Conservation (phyloP, 2,113 vertebrate species). For the Urocitellus parryii region DNA sequence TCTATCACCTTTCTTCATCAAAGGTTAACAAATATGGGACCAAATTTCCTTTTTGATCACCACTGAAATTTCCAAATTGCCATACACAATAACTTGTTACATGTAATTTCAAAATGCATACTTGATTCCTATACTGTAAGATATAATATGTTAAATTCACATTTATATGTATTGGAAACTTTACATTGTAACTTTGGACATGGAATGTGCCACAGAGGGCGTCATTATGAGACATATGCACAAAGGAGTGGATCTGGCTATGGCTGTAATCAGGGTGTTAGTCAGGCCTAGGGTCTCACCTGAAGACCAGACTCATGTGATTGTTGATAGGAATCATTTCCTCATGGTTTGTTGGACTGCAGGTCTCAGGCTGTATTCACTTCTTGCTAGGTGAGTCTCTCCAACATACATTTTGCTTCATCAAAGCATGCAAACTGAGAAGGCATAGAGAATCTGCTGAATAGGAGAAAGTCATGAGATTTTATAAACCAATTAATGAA, state of each 20-base stretch:
- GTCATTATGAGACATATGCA: not conserved
- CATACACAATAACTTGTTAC: not conserved
- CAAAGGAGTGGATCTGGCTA: not conserved
- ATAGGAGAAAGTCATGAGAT: not conserved
- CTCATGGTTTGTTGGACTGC: not conserved
- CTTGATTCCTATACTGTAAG: not conserved
- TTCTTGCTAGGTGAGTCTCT: not conserved
- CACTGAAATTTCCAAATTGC: not conserved
- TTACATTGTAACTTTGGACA: not conserved
- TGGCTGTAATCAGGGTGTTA: not conserved
- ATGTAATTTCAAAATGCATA: not conserved
- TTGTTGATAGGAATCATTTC: not conserved
- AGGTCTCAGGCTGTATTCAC: not conserved
- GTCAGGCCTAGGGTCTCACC: not conserved
- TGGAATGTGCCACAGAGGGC: not conserved
- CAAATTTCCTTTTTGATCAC: not conserved
- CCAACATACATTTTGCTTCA: not conserved
- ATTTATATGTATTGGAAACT: not conserved
- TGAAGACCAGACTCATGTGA: not conserved
- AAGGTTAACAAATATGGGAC: not conserved
- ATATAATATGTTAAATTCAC: not conserved
- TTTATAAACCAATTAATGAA: not conserved
- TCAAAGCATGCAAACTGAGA: not conserved
- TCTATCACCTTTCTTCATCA: constrained; percentile 2
- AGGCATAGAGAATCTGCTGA: not conserved